These are phyloP conservation scores for Rhynchonycteris naso DNA, from an alignment of 2,797 vertebrate genomes.

Conservation along the genomic window DNA sequence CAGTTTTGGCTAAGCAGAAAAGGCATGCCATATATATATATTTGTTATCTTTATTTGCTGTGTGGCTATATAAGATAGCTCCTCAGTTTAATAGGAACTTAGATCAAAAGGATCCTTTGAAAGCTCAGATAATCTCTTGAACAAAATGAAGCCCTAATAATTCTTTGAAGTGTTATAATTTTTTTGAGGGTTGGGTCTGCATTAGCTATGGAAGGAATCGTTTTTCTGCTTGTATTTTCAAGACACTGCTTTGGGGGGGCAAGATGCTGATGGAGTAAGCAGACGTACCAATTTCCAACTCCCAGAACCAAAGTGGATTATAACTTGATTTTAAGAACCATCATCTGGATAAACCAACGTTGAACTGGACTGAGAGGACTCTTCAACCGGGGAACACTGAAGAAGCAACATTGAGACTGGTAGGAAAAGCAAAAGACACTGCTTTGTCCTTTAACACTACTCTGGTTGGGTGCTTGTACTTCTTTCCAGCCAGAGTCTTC, in stretches of 20 bases:
- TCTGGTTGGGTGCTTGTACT: neutral
- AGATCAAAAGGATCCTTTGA: neutral
- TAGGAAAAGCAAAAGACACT: no score
- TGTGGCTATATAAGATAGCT: neutral
- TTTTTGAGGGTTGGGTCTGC: neutral
- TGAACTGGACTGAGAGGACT: no score
- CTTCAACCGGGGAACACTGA: no score
- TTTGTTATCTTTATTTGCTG: constrained; percentile 2
- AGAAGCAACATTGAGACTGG: no score
- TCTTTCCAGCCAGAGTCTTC: neutral
- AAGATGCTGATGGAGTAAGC: no score
- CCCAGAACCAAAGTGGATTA: no score
- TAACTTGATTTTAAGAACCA: no score
- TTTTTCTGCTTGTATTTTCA: neutral
- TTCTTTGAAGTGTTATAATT: neutral
- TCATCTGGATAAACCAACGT: no score
- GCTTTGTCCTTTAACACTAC: neutral
- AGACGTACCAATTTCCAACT: no score
- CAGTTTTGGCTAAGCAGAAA: neutral
- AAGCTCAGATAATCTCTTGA: neutral
- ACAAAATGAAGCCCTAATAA: neutral
- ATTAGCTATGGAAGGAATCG: neutral
- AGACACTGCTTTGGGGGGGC: neutral
- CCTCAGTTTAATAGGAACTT: neutral
- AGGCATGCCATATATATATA: neutral